These are phyloP conservation scores for Melolontha melolontha DNA, from an alignment of 2,888 invertebrate species.

Conservation along the genomic window DNA sequence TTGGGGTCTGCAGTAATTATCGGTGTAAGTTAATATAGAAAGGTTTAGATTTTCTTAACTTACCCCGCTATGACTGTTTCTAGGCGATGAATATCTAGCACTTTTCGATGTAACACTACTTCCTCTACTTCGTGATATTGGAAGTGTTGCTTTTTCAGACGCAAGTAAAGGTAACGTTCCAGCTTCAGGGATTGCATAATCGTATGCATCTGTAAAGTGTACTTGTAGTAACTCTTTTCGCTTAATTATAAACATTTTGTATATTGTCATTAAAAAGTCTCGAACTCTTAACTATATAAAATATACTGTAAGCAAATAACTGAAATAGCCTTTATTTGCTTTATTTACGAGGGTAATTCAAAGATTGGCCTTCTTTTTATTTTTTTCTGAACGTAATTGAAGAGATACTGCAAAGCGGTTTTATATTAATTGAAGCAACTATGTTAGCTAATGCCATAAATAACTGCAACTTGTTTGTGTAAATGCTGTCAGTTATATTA, in stretches of 20 bases:
- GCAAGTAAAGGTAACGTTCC: constrained; percentile 76
- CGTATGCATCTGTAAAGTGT: constrained; percentile 75
- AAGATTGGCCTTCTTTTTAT: no score
- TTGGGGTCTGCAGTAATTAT: constrained; percentile 69
- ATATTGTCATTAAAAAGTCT: no score
- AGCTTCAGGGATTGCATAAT: constrained; percentile 83
- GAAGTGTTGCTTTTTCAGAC: constrained; percentile 65
- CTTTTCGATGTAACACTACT: constrained; percentile 62
- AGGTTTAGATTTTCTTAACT: constrained; percentile 53
- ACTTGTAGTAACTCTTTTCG: not conserved
- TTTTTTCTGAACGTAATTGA: no score
- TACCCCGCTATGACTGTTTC: constrained; percentile 66
- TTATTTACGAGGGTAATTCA: no score
- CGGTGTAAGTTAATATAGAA: constrained; percentile 54
- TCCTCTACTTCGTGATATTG: constrained; percentile 61
- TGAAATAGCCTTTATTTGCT: no score
- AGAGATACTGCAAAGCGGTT: no score
- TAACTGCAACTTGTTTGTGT: no score
- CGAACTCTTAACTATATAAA: no score
- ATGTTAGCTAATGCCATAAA: no score
- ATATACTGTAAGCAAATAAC: no score
- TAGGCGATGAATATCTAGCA: constrained; percentile 58
- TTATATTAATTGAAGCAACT: no score
- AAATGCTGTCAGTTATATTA: no score
- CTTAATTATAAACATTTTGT: not conserved